Evolutionary conservation across 1,140 invertebrate species (phyloP), one percentile per base, ranked within the genome.

Genomic region (Apis cerana): DNA sequence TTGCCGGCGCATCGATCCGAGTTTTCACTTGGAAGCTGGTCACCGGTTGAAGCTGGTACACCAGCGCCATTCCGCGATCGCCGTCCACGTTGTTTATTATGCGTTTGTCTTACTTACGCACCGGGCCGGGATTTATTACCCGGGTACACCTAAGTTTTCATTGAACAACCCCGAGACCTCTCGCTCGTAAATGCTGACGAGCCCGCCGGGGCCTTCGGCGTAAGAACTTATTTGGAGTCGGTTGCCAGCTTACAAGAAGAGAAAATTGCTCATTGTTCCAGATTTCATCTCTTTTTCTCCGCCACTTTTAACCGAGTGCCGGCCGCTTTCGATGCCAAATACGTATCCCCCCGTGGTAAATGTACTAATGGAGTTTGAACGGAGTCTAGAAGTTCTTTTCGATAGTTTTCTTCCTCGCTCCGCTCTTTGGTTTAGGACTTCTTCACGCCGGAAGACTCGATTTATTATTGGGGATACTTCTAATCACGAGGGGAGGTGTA

Each of bases 31-130:
- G 54, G 71, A 75, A 71, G 58, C 48, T 65, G 58, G 21, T 27
- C 27, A 27, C 27, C 75, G n/a, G 21, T 7, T 33, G 65, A 61
- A 54, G 27, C 15, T 23, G 11, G 11, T 27, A n/a, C 43, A 27
- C 21, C 56, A 12, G n/a, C 62, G 54, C 50, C 75, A 70, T 71
- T 82, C 58, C 75, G 75, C 52, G 65, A 70, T 64, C 75, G 67
- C 81, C 43, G 79, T 58, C 33, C 71, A 9, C 75, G 75, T 82
- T 82, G 65, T 82, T 82, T 78, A 82, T 82, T 82, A 82, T 82
- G 81, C 81, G 81, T 82, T 82, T 82, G 75, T 82, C 81, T 82
- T 82, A 82, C 81, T 82, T 82, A 82, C 81, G 81, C 75, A 70
- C 67, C 67, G 75, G 33, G 21, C 15, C 11, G 54, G 50, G 50